Evolutionary conservation across 2,797 vertebrate species (phyloP).

Genomic region (Liasis olivaceus): DNA sequence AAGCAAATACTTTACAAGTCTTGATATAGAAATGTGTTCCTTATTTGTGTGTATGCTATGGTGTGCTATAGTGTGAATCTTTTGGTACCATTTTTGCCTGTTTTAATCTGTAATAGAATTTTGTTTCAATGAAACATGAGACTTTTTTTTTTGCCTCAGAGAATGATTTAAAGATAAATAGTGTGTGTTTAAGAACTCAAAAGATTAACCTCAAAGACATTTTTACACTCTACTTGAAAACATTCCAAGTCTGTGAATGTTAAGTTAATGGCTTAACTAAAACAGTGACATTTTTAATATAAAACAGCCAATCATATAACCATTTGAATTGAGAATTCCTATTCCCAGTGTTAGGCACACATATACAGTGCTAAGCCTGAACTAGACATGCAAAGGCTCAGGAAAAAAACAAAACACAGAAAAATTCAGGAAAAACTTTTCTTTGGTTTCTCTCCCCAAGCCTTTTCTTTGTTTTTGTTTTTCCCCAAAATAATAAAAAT

Average conservation of each 20-base stretch:
- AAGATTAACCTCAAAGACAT: background rate
- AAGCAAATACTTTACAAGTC: background rate
- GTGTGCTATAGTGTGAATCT: background rate
- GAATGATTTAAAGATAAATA: constrained; percentile 1
- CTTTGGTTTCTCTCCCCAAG: no score
- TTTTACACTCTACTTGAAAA: background rate
- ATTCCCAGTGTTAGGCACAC: background rate
- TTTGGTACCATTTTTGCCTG: background rate
- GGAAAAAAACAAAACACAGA: background rate
- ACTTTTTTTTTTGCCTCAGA: background rate
- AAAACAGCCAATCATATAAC: background rate
- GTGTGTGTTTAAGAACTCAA: background rate
- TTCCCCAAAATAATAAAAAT: no score
- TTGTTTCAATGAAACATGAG: background rate
- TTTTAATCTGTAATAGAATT: background rate
- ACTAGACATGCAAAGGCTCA: background rate
- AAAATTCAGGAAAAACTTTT: no score
- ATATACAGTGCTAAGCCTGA: background rate
- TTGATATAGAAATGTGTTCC: background rate
- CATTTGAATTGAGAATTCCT: background rate
- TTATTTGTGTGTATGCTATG: background rate
- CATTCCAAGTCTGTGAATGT: background rate
- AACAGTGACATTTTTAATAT: background rate
- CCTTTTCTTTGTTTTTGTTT: no score
- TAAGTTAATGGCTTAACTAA: background rate